These are phyloP conservation scores for Bicyclus anynana DNA, from an alignment of 1,140 invertebrate species.

Conservation along the genomic window DNA sequence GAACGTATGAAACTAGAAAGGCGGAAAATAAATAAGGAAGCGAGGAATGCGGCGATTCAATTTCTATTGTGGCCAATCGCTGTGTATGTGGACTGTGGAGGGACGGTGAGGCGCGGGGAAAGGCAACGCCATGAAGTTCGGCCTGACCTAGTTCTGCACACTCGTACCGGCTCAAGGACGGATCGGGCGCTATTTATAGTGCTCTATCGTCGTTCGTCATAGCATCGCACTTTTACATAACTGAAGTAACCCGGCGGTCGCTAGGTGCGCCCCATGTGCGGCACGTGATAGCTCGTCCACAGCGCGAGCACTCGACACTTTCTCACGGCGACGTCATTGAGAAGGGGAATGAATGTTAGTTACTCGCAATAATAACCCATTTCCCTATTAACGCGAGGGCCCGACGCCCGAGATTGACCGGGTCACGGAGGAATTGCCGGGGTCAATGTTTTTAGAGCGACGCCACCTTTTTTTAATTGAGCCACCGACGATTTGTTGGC, in stretches of 20 bases:
- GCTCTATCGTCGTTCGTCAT: conserved; percentile 66
- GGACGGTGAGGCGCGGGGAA: conserved; percentile 31
- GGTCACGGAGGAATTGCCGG: conserved; percentile 34
- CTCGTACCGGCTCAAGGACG: conserved; percentile 69
- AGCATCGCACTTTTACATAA: conserved; percentile 69
- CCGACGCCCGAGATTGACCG: conserved; percentile 31
- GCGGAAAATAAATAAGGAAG: conserved; percentile 35
- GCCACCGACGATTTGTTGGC: not conserved
- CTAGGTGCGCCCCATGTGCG: conserved; percentile 41
- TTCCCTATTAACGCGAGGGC: conserved; percentile 44
- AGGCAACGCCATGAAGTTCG: conserved; percentile 47
- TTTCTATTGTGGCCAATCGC: conserved; percentile 30
- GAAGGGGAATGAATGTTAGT: conserved; percentile 42
- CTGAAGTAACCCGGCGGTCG: conserved; percentile 50
- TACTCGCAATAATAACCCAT: conserved; percentile 53
- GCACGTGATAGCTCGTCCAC: conserved; percentile 43
- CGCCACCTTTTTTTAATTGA: not conserved
- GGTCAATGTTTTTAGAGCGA: conserved; percentile 35
- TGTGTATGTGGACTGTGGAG: conserved; percentile 19
- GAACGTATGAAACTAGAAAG: conserved; percentile 32
- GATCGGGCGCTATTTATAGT: conserved; percentile 73
- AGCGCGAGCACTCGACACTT: conserved; percentile 42
- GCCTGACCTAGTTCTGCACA: conserved; percentile 67
- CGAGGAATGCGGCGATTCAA: conserved; percentile 38
- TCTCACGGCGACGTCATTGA: conserved; percentile 50